These are phyloP conservation scores for Poecilobothrus nobilitatus DNA, from an alignment of 2,888 invertebrate species.

Conservation along the genomic window DNA sequence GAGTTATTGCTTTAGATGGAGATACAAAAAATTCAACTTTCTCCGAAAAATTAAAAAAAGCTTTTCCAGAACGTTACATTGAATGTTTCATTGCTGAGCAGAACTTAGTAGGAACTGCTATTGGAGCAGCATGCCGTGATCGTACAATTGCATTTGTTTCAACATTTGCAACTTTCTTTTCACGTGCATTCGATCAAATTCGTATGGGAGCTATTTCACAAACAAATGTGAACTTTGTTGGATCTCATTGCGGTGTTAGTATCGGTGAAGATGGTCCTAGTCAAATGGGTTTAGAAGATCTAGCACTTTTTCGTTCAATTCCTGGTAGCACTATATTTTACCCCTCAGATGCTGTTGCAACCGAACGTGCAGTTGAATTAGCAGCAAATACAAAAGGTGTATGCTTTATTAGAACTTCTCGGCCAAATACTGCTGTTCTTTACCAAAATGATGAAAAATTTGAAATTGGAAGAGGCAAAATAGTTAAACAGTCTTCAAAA, in stretches of 20 bases:
- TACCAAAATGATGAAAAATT: constrained; percentile 80
- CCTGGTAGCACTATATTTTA: constrained; percentile 75
- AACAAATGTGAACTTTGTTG: constrained; percentile 91
- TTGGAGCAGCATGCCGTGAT: constrained; percentile 87
- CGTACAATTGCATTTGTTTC: constrained; percentile 90
- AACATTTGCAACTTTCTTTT: constrained; percentile 97
- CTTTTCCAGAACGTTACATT: constrained; percentile 63
- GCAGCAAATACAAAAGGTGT: constrained; percentile 92
- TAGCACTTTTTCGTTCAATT: constrained; percentile 88
- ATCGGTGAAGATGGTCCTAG: constrained; percentile 99
- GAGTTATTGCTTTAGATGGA: constrained; percentile 91
- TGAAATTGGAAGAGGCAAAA: constrained; percentile 66
- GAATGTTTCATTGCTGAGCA: constrained; percentile 99
- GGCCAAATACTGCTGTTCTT: constrained; percentile 80
- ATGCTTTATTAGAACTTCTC: constrained; percentile 91
- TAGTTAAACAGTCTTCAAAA: constrained; percentile 63
- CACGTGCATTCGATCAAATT: constrained; percentile 95
- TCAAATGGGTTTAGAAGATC: constrained; percentile 99
- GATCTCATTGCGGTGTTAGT: constrained; percentile 95
- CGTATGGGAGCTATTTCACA: constrained; percentile 99
- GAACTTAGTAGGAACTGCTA: constrained; percentile 91
- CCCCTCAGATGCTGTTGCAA: constrained; percentile 85
- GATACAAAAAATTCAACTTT: constrained; percentile 99
- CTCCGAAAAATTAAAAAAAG: constrained; percentile 81
- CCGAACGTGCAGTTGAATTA: constrained; percentile 89